Conservation (phyloP, 35 echinoderm and acorn worm genomes). For the Amphiura filiformis region DNA sequence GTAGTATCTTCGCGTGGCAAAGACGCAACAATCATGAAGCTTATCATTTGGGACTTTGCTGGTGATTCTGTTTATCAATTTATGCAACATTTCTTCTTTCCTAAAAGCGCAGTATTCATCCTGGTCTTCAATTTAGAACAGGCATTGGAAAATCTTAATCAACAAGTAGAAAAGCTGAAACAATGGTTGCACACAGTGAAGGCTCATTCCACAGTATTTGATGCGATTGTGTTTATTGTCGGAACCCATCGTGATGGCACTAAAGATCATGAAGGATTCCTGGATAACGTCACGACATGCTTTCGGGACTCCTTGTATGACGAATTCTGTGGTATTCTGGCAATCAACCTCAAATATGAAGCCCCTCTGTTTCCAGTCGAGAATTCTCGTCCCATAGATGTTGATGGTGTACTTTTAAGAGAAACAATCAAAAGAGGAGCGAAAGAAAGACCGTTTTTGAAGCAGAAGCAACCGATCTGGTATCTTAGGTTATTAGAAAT, state of each 20-base stretch:
- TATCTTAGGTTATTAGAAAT: no score
- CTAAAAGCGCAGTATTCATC: no score
- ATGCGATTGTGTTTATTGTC: slow-evolving; percentile 31
- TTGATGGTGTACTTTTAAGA: background rate
- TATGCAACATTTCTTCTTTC: no score
- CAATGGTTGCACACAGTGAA: slow-evolving; percentile 24
- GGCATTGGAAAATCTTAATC: background rate
- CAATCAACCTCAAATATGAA: slow-evolving; percentile 7
- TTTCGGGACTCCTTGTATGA: background rate
- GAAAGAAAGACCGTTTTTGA: background rate
- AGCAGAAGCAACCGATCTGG: background rate
- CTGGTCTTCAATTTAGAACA: background rate
- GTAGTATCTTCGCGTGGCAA: background rate
- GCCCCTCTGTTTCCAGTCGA: slow-evolving; percentile 6
- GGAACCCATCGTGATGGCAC: slow-evolving; percentile 37
- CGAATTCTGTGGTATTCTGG: slow-evolving; percentile 26
- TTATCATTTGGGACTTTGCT: background rate
- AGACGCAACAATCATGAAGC: background rate
- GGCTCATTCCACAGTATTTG: slow-evolving; percentile 18
- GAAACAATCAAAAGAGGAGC: background rate
- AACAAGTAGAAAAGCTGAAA: background rate
- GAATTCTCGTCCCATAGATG: slow-evolving; percentile 17
- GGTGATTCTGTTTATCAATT: background rate
- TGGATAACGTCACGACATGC: background rate
- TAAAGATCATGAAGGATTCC: background rate